Base-by-base conservation (phyloP, 2,888 invertebrate genomes). In the Molorchus minor region DNA sequence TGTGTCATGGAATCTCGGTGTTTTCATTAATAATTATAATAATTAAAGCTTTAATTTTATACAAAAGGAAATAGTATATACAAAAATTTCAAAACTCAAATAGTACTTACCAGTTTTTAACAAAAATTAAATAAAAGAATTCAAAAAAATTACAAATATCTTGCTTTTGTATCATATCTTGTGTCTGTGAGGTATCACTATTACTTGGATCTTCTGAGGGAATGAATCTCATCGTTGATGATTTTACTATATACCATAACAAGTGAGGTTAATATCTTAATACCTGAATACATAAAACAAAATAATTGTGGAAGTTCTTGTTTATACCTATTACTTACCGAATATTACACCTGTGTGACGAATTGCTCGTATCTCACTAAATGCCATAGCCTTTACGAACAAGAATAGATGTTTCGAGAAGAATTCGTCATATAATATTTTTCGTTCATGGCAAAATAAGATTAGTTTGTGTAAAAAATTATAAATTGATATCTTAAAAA, bases 271-370 rank as follows among this genome's bases (percentile, higher is more conserved):
- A 58, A 30, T 12, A 55, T 36, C 45, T 61, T 61, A 20, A 61
- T 45, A 36, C 19, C 61, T 61, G 21, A 19, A 52, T 47, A 17
- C n/a, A n/a, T 35, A 30, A 51, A 38, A n/a, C 19, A 47, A 1
- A 16, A n/a, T 17, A 15, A 29, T 12, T 19, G 10, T 19, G n/a
- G 5, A 17, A 30, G 7, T 33, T 20, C 21, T 12, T 5, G 25
- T 17, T 7, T 16, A 15, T 19, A 5, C n/a, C n/a, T n/a, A n/a
- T n/a, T n/a, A 3, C 10, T 38, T 55, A 61, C 61, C 61, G 46
- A 61, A 41, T 17, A 61, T 36, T 21, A 58, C 58, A 20, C 57
- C 61, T n/a, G 61, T 61, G 35, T 61, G 61, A 33, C 51, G 30
- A 55, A 61, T 35, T 10, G 51, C 40, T 45, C 47, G 47, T 15